These are phyloP conservation scores for Nilaparvata lugens DNA, from an alignment of 1,140 invertebrate genomes.

Conservation along the genomic window DNA sequence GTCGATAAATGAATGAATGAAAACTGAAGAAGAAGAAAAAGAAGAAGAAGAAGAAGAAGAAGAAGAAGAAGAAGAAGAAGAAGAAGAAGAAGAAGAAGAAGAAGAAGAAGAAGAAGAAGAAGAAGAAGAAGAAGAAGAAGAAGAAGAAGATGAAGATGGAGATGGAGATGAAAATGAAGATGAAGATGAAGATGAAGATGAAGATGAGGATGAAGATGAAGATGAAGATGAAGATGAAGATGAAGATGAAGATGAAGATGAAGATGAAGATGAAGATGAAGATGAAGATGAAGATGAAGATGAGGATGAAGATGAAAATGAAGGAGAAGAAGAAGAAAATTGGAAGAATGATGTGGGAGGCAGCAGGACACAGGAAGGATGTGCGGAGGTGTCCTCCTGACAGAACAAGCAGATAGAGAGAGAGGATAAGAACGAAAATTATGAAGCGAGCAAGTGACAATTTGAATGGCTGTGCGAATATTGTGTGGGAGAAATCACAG, in stretches of 20 bases:
- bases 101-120: not conserved
- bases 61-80: conserved; percentile 3
- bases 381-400: not conserved
- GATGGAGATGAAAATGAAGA: too few species aligned
- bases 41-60: not conserved
- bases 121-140: not conserved
- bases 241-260: not conserved
- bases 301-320: not conserved
- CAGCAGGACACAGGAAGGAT: not conserved
- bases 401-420: not conserved
- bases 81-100: not conserved
- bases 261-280: not conserved
- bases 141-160: too few species aligned
- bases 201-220: not conserved
- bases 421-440: not conserved
- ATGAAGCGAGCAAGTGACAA: not conserved
- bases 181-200: not conserved
- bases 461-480: not conserved
- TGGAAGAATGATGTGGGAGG: conserved; percentile 15
- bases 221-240: too few species aligned
- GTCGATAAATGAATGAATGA: not conserved
- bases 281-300: not conserved
- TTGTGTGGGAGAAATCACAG: too few species aligned
- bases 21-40: not conserved
- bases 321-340: not conserved